phyloP scores from a whole-genome alignment of 2,888 invertebrate genomes.

The Lydus trimaculatus region DNA sequence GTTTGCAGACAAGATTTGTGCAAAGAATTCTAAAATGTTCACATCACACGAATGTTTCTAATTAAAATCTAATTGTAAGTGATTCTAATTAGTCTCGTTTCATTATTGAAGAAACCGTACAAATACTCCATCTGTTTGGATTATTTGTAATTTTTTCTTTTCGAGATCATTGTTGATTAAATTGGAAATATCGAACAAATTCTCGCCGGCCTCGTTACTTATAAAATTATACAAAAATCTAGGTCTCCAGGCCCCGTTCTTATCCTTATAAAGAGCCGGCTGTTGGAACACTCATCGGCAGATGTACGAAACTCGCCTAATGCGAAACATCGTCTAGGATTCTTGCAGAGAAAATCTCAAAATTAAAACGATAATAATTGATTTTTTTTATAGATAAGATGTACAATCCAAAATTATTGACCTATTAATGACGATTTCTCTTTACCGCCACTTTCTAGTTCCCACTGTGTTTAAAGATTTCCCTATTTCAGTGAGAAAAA shows the following conservation, averaged over 20 bases:
- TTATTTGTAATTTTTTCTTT: not conserved
- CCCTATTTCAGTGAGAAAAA: not conserved
- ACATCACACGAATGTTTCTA: not conserved
- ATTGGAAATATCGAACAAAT: not conserved
- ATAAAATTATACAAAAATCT: conserved; percentile 39
- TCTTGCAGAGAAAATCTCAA: too few species aligned
- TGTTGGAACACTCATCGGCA: conserved; percentile 35
- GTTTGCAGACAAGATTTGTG: not conserved
- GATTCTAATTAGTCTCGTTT: not conserved
- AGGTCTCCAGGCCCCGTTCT: conserved; percentile 53
- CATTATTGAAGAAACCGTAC: not conserved
- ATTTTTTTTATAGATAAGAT: not conserved
- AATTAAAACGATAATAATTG: not conserved
- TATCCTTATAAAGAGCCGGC: conserved; percentile 52
- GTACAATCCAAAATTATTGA: not conserved
- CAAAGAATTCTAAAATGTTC: not conserved
- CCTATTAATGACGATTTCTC: not conserved
- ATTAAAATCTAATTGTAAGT: not conserved
- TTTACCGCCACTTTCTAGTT: conserved; percentile 52
- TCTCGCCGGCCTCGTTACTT: conserved; percentile 15
- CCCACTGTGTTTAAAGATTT: conserved; percentile 32
- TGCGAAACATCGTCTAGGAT: conserved; percentile 22
- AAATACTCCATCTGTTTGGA: not conserved
- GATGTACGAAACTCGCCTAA: conserved; percentile 39
- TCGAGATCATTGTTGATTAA: conserved; percentile 17